Conservation (phyloP, 2,113 vertebrate genomes). For the Coptodon bakossiorum region DNA sequence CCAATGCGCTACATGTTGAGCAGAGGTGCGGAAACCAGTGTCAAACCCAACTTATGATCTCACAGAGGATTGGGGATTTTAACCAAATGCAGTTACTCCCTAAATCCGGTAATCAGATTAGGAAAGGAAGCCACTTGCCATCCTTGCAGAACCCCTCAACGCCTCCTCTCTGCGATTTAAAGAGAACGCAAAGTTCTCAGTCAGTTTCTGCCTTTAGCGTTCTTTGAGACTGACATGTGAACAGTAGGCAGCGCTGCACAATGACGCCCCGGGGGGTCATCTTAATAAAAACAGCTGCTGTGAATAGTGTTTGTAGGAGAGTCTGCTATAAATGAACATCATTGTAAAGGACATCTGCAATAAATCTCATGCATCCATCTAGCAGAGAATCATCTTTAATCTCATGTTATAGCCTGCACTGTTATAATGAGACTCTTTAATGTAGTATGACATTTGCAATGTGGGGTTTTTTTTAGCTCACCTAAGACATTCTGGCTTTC, state of each 20-base stretch:
- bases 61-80: background rate
- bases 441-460: background rate
- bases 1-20: slow-evolving; percentile 34
- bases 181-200: background rate
- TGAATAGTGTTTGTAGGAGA: slow-evolving; percentile 18
- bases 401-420: background rate
- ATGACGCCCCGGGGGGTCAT: background rate
- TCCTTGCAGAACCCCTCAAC: background rate
- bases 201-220: background rate
- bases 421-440: background rate
- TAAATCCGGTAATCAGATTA: slow-evolving; percentile 8
- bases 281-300: background rate
- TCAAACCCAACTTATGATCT: background rate
- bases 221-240: background rate
- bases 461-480: background rate
- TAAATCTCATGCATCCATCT: background rate
- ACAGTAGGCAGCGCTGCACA: background rate
- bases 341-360: background rate
- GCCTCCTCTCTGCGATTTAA: background rate
- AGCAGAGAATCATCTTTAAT: background rate
- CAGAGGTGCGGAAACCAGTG: slow-evolving; percentile 26
- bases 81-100: background rate
- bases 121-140: background rate
- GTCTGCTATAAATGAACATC: background rate
- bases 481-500: background rate